Conservation (phyloP, 1,140 invertebrate genomes). For the Drosophila kanapiae region DNA sequence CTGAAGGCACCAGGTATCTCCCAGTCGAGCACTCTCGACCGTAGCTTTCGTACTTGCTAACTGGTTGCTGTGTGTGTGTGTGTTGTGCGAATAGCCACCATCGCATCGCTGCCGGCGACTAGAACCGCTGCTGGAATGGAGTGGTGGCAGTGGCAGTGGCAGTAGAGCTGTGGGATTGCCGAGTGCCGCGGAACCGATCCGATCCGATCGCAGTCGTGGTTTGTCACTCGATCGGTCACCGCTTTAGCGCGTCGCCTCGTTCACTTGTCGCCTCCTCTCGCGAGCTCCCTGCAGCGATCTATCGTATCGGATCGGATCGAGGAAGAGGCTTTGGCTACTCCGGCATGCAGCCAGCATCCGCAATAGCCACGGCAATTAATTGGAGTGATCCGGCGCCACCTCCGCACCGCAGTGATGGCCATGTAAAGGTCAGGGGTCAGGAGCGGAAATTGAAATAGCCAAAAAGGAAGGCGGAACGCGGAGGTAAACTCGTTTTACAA, state of each 20-base stretch:
- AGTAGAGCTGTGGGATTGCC: not conserved
- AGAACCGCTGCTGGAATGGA: conserved; percentile 60
- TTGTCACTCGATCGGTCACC: conserved; percentile 67
- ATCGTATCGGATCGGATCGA: conserved; percentile 2
- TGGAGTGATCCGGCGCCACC: conserved; percentile 9
- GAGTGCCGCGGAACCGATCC: conserved; percentile 7
- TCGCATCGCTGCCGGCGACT: conserved; percentile 60
- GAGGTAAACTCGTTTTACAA: conserved; percentile 75
- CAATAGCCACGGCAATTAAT: conserved; percentile 5
- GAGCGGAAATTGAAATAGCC: conserved; percentile 50
- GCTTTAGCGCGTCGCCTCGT: conserved; percentile 24
- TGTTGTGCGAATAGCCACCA: conserved; percentile 64
- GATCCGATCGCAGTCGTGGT: conserved; percentile 35
- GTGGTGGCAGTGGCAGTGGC: conserved; percentile 45
- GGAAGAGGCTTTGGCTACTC: conserved; percentile 4
- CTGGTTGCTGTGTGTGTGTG: conserved; percentile 52
- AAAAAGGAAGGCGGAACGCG: conserved; percentile 34
- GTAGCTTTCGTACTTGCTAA: conserved; percentile 30
- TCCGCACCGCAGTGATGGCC: conserved; percentile 21
- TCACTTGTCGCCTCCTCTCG: conserved; percentile 52
- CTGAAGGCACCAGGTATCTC: not conserved
- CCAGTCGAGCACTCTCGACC: not conserved
- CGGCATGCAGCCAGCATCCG: conserved; percentile 19
- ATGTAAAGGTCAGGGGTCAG: conserved; percentile 70
- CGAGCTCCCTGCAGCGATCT: conserved; percentile 10